Conservation (phyloP, 2,888 invertebrate species). For the Steinernema scapterisci region DNA sequence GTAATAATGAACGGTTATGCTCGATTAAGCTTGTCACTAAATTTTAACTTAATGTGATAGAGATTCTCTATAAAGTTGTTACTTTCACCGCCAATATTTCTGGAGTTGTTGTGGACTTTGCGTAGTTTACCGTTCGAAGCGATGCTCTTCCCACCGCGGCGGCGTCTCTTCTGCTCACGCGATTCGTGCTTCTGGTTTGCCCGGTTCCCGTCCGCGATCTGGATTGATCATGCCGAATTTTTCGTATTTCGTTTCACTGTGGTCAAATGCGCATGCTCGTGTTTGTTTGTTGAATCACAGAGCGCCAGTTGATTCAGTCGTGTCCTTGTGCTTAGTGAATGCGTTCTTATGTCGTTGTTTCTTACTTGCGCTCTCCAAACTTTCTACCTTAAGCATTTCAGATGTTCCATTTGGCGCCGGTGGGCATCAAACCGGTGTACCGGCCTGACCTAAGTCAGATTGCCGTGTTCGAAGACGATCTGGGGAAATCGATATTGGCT, state of each 20-base stretch:
- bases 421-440: conserved; percentile 32
- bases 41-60: too few relatives aligned
- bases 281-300: not conserved
- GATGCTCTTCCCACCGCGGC: too few relatives aligned
- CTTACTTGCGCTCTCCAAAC: not conserved
- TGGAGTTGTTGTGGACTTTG: too few relatives aligned
- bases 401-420: conserved; percentile 36
- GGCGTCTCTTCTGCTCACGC: too few relatives aligned
- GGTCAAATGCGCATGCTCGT: not conserved
- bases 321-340: not conserved
- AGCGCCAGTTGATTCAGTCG: too few relatives aligned
- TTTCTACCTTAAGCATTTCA: not conserved
- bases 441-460: conserved; percentile 30
- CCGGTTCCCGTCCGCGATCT: not conserved
- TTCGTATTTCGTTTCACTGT: not conserved
- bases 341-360: not conserved
- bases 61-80: too few relatives aligned
- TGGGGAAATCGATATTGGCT: not conserved
- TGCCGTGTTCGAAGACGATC: conserved; percentile 33
- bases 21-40: too few relatives aligned
- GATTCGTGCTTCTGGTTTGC: not conserved
- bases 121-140: too few relatives aligned
- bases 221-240: too few relatives aligned
- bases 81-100: too few relatives aligned
- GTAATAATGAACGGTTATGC: too few relatives aligned